phyloP scores from a whole-genome alignment of 2,888 invertebrate genomes.

The Parelbella ahira region DNA sequence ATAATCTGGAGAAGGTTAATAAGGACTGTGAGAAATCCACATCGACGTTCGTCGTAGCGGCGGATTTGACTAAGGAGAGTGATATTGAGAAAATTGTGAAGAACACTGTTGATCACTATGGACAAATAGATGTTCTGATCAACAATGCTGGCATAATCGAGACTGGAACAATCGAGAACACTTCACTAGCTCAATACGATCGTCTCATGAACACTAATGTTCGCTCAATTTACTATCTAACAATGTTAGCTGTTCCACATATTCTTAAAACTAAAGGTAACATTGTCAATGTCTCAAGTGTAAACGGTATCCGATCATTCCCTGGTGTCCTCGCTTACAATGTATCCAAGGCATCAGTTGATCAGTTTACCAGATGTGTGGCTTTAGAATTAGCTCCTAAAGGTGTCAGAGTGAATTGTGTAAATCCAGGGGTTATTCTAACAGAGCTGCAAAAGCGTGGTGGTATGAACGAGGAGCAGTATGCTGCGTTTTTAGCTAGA shows the following conservation, averaged over 20 bases:
- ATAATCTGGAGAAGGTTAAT: slow-evolving; percentile 78
- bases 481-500: slow-evolving; percentile 91
- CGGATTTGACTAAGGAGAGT: slow-evolving; percentile 86
- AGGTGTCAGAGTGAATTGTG: slow-evolving; percentile 93
- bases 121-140: slow-evolving; percentile 89
- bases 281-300: slow-evolving; percentile 97
- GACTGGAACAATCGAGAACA: slow-evolving; percentile 91
- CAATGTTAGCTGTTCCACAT: slow-evolving; percentile 93
- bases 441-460: slow-evolving; percentile 94
- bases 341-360: slow-evolving; percentile 95
- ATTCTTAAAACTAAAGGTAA: slow-evolving; percentile 91
- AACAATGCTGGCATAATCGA: slow-evolving; percentile 95
- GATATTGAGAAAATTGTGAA: slow-evolving; percentile 87
- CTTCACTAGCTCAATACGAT: slow-evolving; percentile 93
- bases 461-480: slow-evolving; percentile 90
- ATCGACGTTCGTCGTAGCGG: slow-evolving; percentile 81
- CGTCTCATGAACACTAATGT: slow-evolving; percentile 94
- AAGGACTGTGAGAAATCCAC: slow-evolving; percentile 59
- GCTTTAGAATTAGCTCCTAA: slow-evolving; percentile 92
- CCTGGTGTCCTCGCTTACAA: slow-evolving; percentile 94
- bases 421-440: slow-evolving; percentile 95
- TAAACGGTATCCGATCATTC: slow-evolving; percentile 94
- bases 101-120: slow-evolving; percentile 86
- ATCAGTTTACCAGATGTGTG: slow-evolving; percentile 95
- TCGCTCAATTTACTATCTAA: slow-evolving; percentile 89